Evolutionary conservation across 2,888 invertebrate species (phyloP).

Genomic region (Eupeodes luniger): DNA sequence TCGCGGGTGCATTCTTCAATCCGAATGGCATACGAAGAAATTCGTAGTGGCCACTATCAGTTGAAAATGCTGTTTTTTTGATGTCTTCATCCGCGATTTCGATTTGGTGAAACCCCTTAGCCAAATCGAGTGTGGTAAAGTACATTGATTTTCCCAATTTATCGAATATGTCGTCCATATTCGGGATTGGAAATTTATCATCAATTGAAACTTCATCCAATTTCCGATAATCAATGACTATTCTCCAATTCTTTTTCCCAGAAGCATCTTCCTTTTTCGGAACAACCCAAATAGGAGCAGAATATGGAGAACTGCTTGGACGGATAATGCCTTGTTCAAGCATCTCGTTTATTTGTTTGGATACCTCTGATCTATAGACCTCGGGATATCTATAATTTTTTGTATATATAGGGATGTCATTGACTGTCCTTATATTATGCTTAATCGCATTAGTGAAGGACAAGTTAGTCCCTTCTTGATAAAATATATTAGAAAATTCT

Average conservation of each 20-base stretch:
- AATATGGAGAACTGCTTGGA: no score
- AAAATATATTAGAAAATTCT: background rate
- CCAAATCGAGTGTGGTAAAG: background rate
- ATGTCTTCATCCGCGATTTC: background rate
- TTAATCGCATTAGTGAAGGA: background rate
- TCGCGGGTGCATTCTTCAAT: no score
- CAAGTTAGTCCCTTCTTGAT: background rate
- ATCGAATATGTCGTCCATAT: background rate
- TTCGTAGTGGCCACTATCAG: background rate
- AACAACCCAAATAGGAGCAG: no score
- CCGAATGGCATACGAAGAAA: no score
- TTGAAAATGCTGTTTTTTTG: conserved; percentile 1
- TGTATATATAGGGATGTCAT: background rate
- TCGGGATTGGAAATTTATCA: background rate
- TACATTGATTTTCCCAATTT: background rate
- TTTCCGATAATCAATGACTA: no score
- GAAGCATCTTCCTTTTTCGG: no score
- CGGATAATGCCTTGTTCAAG: no score
- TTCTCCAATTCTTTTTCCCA: no score
- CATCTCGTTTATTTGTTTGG: no score
- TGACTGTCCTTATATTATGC: background rate
- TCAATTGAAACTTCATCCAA: no score
- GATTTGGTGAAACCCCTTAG: background rate
- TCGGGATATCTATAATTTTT: background rate
- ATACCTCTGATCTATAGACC: no score